These are phyloP conservation scores for Apamea anceps DNA, from an alignment of 2,888 invertebrate genomes.

Conservation along the genomic window DNA sequence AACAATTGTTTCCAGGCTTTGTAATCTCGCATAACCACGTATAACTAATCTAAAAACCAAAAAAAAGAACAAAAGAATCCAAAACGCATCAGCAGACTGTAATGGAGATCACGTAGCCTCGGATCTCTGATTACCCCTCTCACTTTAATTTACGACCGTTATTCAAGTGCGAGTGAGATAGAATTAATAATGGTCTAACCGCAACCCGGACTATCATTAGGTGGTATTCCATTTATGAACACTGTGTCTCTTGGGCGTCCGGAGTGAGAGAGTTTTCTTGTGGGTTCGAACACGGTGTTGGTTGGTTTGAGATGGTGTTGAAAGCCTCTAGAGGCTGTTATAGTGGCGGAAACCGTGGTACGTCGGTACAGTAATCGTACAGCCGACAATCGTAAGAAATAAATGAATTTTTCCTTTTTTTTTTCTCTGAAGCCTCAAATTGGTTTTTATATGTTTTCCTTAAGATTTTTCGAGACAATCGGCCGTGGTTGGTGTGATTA, in stretches of 20 bases:
- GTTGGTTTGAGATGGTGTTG: constrained; percentile 38
- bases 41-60: constrained; percentile 82
- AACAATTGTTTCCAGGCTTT: constrained; percentile 68
- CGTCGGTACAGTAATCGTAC: constrained; percentile 78
- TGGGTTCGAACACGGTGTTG: constrained; percentile 53
- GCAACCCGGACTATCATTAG: constrained; percentile 87
- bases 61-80: constrained; percentile 84
- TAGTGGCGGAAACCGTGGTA: constrained; percentile 81
- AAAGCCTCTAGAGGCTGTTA: constrained; percentile 57
- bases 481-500: constrained; percentile 75
- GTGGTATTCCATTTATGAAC: constrained; percentile 81
- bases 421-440: constrained; percentile 76
- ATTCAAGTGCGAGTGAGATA: constrained; percentile 82
- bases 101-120: constrained; percentile 89
- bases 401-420: constrained; percentile 82
- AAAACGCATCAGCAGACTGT: constrained; percentile 85
- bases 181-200: constrained; percentile 87
- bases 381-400: constrained; percentile 85
- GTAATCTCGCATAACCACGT: constrained; percentile 79
- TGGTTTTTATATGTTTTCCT: constrained; percentile 85
- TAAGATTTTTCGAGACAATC: constrained; percentile 76
- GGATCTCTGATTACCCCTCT: constrained; percentile 83
- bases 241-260: constrained; percentile 64
- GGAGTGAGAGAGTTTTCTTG: constrained; percentile 46
- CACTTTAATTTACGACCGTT: constrained; percentile 81